Evolutionary conservation across 2,113 vertebrate genomes (phyloP).

Genomic region (Oenanthe oenanthe): DNA sequence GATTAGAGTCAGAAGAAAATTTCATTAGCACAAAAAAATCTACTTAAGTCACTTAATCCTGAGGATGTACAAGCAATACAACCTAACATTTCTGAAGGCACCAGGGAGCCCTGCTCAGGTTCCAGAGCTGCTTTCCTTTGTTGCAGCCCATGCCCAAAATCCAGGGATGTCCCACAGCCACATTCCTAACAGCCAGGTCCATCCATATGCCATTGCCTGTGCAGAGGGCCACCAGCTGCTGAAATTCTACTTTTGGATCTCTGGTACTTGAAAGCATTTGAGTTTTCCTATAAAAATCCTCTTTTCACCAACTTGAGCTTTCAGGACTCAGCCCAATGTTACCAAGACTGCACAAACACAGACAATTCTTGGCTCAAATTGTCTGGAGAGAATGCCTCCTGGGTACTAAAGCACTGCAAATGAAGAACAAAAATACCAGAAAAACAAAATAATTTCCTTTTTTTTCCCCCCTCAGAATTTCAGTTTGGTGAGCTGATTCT

Average conservation of each 20-base stretch:
- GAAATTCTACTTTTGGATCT: not conserved
- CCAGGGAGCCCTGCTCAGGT: not conserved
- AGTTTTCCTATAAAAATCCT: not conserved
- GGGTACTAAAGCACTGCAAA: not conserved
- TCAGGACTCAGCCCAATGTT: not conserved
- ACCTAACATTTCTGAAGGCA: not conserved
- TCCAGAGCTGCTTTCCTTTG: not conserved
- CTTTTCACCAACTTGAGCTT: not conserved
- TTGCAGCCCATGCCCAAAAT: not conserved
- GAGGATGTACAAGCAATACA: not conserved
- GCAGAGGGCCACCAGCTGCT: not conserved
- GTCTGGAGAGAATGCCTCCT: not conserved
- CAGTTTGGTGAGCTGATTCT: not conserved
- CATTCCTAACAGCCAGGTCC: not conserved
- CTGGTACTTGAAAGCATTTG: not conserved
- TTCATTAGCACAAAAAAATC: not conserved
- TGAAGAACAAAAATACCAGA: not conserved
- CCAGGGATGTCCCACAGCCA: not conserved
- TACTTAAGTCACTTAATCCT: not conserved
- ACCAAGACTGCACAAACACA: not conserved
- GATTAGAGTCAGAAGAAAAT: not conserved
- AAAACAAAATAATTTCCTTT: not conserved
- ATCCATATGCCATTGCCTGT: not conserved
- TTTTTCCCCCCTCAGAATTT: not conserved
- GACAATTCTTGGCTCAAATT: not conserved